phyloP scores from a whole-genome alignment of 2,797 vertebrate species.

The Enteromius unitaeniatus region DNA sequence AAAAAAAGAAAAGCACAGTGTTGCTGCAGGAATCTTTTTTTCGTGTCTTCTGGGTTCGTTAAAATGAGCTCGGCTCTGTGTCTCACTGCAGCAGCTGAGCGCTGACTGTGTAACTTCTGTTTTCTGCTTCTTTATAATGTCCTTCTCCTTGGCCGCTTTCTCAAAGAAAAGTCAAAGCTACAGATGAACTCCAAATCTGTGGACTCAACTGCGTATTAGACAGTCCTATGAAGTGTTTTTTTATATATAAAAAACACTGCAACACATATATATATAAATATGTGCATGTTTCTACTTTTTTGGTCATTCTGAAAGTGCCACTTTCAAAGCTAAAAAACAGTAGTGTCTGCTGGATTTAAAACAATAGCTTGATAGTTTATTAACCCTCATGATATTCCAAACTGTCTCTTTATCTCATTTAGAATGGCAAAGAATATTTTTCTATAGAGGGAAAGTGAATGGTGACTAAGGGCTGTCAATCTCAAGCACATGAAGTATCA shows the following conservation, averaged over 20 bases:
- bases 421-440: background rate
- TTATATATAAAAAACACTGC: too few species aligned
- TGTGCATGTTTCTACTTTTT: background rate
- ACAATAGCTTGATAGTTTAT: background rate
- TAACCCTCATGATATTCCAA: background rate
- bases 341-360: background rate
- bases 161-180: constrained; percentile 16
- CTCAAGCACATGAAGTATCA: background rate
- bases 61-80: constrained; percentile 33
- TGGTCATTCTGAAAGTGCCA: background rate
- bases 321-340: background rate
- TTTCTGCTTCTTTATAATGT: constrained; percentile 27
- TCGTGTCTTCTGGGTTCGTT: constrained; percentile 13
- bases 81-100: constrained; percentile 35
- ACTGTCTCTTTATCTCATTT: background rate
- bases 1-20: background rate
- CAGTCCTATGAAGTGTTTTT: background rate
- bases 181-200: constrained; percentile 4
- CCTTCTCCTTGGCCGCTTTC: background rate
- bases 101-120: constrained; percentile 42
- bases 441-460: background rate
- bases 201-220: background rate
- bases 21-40: constrained; percentile 30
- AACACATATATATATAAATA: background rate
- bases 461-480: background rate